Evolutionary conservation across 1,140 invertebrate species (phyloP).

Genomic region (Diachasmimorpha longicaudata): DNA sequence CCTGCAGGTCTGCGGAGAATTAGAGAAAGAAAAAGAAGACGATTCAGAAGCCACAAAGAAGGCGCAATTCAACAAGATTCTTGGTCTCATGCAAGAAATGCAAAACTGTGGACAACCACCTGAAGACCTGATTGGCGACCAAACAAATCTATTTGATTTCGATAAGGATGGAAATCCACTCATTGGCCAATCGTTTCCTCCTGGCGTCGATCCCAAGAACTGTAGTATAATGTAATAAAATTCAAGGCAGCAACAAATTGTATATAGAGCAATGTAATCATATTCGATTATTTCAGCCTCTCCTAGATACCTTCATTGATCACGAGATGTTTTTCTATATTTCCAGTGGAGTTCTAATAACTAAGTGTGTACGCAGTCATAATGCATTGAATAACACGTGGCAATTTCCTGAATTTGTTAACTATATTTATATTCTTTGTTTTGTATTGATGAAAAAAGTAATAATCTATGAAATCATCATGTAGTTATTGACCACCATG

Average conservation of each 20-base stretch:
- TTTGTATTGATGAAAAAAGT: neutral
- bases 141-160: slow-evolving; percentile 52
- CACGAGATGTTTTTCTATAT: neutral
- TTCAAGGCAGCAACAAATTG: neutral
- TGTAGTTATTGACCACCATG: no score
- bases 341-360: neutral
- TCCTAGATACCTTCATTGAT: neutral
- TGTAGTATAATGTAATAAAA: slow-evolving; percentile 52
- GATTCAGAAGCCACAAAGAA: slow-evolving; percentile 78
- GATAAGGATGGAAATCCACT: slow-evolving; percentile 47
- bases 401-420: neutral
- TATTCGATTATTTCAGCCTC: neutral
- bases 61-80: slow-evolving; percentile 76
- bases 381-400: neutral
- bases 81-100: slow-evolving; percentile 86
- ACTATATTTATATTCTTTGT: neutral
- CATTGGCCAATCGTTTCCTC: slow-evolving; percentile 34
- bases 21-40: slow-evolving; percentile 75
- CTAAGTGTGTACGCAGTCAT: neutral
- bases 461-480: no score
- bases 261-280: neutral
- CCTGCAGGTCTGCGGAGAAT: slow-evolving; percentile 70
- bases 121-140: slow-evolving; percentile 80
- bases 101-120: slow-evolving; percentile 87
- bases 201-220: slow-evolving; percentile 46